Base-by-base conservation (phyloP, 53 echinoderm and acorn worm species). In the Arbacia lixula region DNA sequence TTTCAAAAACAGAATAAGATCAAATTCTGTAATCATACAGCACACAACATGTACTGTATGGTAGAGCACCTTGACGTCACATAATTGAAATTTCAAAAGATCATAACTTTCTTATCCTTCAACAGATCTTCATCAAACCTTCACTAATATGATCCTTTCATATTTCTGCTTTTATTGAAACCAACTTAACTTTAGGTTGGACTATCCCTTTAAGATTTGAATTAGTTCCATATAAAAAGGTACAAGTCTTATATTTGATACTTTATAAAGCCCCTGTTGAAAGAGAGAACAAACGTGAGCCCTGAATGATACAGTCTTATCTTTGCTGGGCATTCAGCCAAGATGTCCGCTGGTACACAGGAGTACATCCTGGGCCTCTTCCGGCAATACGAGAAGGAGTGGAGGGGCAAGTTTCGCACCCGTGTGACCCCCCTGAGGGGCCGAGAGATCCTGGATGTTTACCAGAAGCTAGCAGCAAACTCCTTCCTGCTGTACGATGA, bases 401-500 rank as follows among this genome's bases (percentile, higher is more conserved):
- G 82, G 82, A 42, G 82, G 33, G 62, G 82, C 26, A 81, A 81
- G 34, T 12, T 81, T 10, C 31, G 32, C 20, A 63, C n/a, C 64
- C 30, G 33, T 30, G 28, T 81, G 9, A 16, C 64, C 27, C 82
- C 82, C 30, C 27, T 81, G 17, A 17, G 21, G 32, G 31, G 46
- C 34, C 20, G 8, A 42, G 50, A 46, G 46, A 61, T 81, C 21
- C 33, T 81, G 29, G 64, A 63, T 12, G 30, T 43, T 1, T 81
- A 63, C 41, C 29, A 62, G 30, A 81, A 46, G 50, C 82, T 81
- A 16, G 43, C 5, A n/a, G 39, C n/a, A 41, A 81, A 81, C 40
- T 17, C 62, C 20, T 81, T 81, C 82, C 63, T 49, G 2, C 22
- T 81, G 32, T 81, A 63, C 30, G 82, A 81, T 49, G 82, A 81